Percentiles rank a stretch among this genome's conserved stretches.
phyloP scores from a whole-genome alignment of 2,113 vertebrate species.

The Sterrhoptilus dennistouni region DNA sequence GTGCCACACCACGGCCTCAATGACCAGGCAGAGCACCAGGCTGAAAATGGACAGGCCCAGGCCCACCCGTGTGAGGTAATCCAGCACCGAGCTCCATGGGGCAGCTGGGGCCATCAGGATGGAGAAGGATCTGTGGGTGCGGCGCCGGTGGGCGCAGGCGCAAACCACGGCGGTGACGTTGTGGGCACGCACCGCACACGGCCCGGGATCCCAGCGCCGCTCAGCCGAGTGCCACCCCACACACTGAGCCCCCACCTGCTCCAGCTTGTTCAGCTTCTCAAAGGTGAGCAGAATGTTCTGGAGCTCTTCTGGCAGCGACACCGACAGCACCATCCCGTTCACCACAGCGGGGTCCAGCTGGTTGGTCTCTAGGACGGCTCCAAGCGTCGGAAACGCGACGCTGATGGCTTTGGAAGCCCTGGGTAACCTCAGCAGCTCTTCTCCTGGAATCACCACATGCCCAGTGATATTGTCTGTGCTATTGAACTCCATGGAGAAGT shows the following conservation, averaged over 20 bases:
- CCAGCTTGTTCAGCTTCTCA: constrained; percentile 64
- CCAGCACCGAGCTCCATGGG: neutral
- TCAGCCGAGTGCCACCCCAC: constrained; percentile 81
- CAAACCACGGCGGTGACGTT: constrained; percentile 51
- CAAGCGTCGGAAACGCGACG: constrained; percentile 69
- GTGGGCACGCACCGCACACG: constrained; percentile 33
- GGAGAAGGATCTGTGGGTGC: constrained; percentile 80
- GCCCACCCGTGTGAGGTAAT: constrained; percentile 76
- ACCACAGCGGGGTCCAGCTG: neutral
- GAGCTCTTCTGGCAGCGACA: constrained; percentile 65
- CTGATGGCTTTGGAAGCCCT: constrained; percentile 59
- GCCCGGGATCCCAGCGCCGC: constrained; percentile 75
- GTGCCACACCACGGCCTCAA: constrained; percentile 82
- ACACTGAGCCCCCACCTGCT: constrained; percentile 60
- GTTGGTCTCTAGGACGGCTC: constrained; percentile 74
- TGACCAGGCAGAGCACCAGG: constrained; percentile 79
- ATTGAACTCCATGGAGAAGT: constrained; percentile 42
- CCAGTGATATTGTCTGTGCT: constrained; percentile 32
- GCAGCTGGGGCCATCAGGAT: constrained; percentile 80
- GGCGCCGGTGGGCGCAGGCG: constrained; percentile 66
- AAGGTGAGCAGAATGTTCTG: constrained; percentile 69
- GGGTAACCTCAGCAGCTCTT: constrained; percentile 35
- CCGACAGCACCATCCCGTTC: constrained; percentile 74
- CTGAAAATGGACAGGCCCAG: constrained; percentile 82
- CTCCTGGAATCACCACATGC: constrained; percentile 60